Percentiles rank a stretch among this genome's conserved stretches.
Conservation (phyloP, 2,888 invertebrate species). For the Syritta pipiens region DNA sequence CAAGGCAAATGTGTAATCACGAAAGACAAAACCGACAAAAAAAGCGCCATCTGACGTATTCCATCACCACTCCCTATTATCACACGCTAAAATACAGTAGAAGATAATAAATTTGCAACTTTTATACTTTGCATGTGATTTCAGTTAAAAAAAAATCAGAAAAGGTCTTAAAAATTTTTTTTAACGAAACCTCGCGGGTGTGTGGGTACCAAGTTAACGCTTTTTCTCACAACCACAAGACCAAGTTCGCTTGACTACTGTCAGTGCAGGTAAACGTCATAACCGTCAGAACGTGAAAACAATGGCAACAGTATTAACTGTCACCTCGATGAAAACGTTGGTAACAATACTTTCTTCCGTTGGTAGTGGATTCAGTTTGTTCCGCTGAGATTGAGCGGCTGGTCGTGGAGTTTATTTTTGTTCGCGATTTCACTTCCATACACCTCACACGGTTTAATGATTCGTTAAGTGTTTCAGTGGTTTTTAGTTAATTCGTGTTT, state of each 20-base stretch:
- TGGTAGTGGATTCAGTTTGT: conserved; percentile 60
- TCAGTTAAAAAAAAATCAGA: conserved; percentile 20
- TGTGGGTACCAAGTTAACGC: conserved; percentile 16
- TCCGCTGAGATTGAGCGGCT: conserved; percentile 56
- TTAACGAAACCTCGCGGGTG: conserved; percentile 22
- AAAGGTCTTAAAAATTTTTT: conserved; percentile 12
- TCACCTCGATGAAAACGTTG: conserved; percentile 51
- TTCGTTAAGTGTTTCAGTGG: conserved; percentile 30
- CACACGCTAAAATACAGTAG: background rate
- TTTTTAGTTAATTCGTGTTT: background rate
- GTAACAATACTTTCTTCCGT: conserved; percentile 67
- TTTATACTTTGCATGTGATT: conserved; percentile 51
- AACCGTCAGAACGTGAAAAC: conserved; percentile 35
- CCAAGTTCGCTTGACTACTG: conserved; percentile 5
- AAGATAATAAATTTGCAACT: conserved; percentile 14
- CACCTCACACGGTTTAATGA: conserved; percentile 58
- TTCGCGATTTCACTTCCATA: conserved; percentile 53
- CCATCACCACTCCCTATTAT: conserved; percentile 5
- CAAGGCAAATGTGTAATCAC: conserved; percentile 13
- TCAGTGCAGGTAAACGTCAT: conserved; percentile 21
- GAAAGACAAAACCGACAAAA: conserved; percentile 13
- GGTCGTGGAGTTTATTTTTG: too few species aligned
- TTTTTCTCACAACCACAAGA: background rate
- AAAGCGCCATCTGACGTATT: conserved; percentile 11
- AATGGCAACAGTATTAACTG: conserved; percentile 65